phyloP scores from a whole-genome alignment of 2,797 vertebrate genomes.

The Alectoris magna region DNA sequence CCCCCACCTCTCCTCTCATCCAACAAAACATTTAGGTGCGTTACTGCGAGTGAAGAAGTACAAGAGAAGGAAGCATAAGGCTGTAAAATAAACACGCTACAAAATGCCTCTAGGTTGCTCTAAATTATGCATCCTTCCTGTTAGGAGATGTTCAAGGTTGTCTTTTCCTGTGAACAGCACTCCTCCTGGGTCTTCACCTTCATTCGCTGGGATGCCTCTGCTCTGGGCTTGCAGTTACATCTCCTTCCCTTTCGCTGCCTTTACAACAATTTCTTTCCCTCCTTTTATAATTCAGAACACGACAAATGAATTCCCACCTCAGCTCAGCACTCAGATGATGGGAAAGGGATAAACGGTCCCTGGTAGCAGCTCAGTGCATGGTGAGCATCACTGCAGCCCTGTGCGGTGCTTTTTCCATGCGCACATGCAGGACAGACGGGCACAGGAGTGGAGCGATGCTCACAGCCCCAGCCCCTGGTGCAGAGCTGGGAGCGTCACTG shows the following conservation, averaged over 20 bases:
- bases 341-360: not conserved
- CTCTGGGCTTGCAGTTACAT: not conserved
- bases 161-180: not conserved
- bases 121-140: conserved; percentile 6
- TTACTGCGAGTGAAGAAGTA: not conserved
- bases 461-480: not conserved
- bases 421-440: not conserved
- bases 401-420: accelerated
- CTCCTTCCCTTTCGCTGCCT: not conserved
- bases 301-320: not conserved
- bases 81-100: conserved; percentile 37
- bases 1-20: not conserved
- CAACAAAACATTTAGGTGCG: not conserved
- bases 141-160: conserved; percentile 26
- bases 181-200: not conserved
- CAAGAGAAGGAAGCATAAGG: not conserved
- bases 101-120: not conserved
- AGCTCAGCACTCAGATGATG: not conserved
- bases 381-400: not conserved
- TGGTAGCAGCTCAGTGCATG: accelerated
- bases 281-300: not conserved
- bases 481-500: not conserved
- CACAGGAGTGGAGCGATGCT: accelerated
- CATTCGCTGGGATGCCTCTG: not conserved
- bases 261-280: not conserved